Evolutionary conservation across 2,888 invertebrate species (phyloP).

Genomic region (Chorisops tibialis): DNA sequence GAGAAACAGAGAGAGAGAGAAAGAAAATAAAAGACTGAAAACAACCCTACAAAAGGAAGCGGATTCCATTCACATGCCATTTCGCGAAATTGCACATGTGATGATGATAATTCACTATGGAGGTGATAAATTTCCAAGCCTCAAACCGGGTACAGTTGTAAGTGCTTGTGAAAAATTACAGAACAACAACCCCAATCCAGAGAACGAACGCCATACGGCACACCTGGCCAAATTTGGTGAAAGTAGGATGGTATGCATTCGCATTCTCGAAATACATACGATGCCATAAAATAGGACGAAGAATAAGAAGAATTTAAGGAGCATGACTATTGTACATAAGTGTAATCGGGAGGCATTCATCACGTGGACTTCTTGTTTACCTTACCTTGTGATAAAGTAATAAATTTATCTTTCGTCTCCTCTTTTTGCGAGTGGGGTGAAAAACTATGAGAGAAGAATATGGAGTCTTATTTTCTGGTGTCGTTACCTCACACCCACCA

Average conservation of each 20-base stretch:
- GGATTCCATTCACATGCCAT: slow-evolving; percentile 19
- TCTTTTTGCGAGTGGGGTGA: too few relatives aligned
- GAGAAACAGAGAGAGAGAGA: too few relatives aligned
- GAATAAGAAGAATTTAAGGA: slow-evolving; percentile 23
- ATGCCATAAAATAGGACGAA: slow-evolving; percentile 5
- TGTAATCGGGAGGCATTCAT: slow-evolving; percentile 21
- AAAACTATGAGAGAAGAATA: too few relatives aligned
- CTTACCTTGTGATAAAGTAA: slow-evolving; percentile 17
- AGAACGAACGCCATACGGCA: too few relatives aligned
- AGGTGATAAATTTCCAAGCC: slow-evolving; percentile 15
- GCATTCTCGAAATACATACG: neutral
- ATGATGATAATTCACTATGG: slow-evolving; percentile 19
- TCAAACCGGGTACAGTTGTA: neutral
- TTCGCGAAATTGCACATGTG: slow-evolving; percentile 17
- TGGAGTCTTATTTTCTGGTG: too few relatives aligned
- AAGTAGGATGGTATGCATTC: too few relatives aligned
- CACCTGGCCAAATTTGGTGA: too few relatives aligned
- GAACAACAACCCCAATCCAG: slow-evolving; percentile 6
- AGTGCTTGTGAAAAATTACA: slow-evolving; percentile 18
- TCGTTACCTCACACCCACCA: too few relatives aligned
- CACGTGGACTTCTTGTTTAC: slow-evolving; percentile 20
- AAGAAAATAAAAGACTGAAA: too few relatives aligned
- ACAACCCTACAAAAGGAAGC: too few relatives aligned
- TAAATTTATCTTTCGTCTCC: slow-evolving; percentile 25
- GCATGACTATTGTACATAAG: slow-evolving; percentile 20